These are phyloP conservation scores for Platyscapa corneri DNA, from an alignment of 1,140 invertebrate species.

Conservation along the genomic window DNA sequence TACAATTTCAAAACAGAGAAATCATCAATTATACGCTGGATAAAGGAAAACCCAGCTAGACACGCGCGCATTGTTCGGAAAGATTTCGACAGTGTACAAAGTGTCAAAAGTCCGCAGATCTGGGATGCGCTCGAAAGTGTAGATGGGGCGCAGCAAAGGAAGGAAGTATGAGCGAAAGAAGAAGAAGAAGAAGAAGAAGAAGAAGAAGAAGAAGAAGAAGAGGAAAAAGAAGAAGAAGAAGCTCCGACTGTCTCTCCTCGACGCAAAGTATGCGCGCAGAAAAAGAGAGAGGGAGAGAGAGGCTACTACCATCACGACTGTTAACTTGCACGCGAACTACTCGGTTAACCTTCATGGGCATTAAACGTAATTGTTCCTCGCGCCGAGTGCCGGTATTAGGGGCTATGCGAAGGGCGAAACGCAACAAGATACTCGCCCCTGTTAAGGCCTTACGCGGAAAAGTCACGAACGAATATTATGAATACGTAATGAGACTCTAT, in stretches of 20 bases:
- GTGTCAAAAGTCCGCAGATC: constrained; percentile 35
- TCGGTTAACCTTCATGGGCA: constrained; percentile 51
- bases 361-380: constrained; percentile 52
- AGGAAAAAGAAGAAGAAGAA: background rate
- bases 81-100: constrained; percentile 20
- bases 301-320: constrained; percentile 39
- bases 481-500: constrained; percentile 49
- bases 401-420: constrained; percentile 26
- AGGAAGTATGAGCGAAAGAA: background rate
- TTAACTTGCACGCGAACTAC: constrained; percentile 52
- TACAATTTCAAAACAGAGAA: background rate
- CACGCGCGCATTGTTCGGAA: constrained; percentile 19
- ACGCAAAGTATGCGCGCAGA: constrained; percentile 9
- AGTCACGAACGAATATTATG: constrained; percentile 52
- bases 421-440: constrained; percentile 46
- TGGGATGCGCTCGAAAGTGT: constrained; percentile 21
- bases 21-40: constrained; percentile 22
- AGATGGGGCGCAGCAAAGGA: background rate
- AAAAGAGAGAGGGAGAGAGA: background rate
- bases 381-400: constrained; percentile 14
- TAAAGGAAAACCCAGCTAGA: background rate
- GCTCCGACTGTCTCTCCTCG: background rate
- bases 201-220: background rate
- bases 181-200: constrained; percentile 2
- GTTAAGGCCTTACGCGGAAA: constrained; percentile 49